Evolutionary conservation across 2,113 vertebrate genomes (phyloP), one percentile per base, ranked within the genome.

Genomic region (Oxygymnocypris stewartii): DNA sequence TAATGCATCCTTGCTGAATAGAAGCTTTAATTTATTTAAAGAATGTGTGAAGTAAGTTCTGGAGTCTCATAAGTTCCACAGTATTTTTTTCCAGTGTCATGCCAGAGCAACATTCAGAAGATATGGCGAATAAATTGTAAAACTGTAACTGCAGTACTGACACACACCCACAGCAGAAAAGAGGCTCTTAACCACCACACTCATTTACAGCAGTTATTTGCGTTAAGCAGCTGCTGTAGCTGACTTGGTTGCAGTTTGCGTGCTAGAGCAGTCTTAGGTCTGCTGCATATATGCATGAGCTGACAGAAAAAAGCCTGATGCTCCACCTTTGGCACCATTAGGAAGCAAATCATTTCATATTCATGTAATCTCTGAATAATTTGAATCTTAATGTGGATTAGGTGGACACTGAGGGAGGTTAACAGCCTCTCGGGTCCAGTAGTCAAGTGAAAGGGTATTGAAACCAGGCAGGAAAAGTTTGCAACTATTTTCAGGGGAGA

Each of bases 341-440:
- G 69, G 82, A 74, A 73, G 82, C 69, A 74, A 84, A 84, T 59
- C 23, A 74, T 84, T 57, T 54, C 18, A 84, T 74, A 84, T 84
- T 84, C 82, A 74, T 84, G 69, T 59, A 84, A 84, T 84, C 82
- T 74, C 82, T 75, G 69, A 69, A 74, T 74, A 37, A 74, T 84
- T 73, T 84, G 47, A 84, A 74, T 84, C 7, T 74, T 49, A 84
- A 84, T 84, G 82, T 59, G 82, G 82, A 84, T 84, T 84, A 74
- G 49, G 28, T 49, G 54, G 78, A 75, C 31, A 57, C 67, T 25
- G 69, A 35, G 69, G 69, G 65, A 71, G 63, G 81, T 83, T 71
- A 83, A 71, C 25, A 51, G 81, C 65, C 44, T 83, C 16, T 83
- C 10, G 28, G 81, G 25, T 23, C 28, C 44, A 54, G 44, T 83